Evolutionary conservation across 1,140 invertebrate genomes (phyloP).

Genomic region (Papilio helenus): DNA sequence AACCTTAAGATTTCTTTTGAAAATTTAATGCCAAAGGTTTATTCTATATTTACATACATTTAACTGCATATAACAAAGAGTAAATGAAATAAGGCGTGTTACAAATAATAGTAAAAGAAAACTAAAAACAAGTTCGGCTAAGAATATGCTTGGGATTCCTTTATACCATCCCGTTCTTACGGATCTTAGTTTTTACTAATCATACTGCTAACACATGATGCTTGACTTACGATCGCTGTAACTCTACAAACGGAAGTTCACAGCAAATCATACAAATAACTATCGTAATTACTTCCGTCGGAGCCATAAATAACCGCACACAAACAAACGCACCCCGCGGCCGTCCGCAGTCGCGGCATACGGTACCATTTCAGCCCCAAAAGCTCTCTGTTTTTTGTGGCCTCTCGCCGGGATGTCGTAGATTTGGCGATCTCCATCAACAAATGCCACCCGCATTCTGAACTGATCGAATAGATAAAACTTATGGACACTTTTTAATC

Average conservation of each 20-base stretch:
- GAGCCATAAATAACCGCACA: constrained; percentile 46
- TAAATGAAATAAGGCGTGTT: not conserved
- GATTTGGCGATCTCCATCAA: not conserved
- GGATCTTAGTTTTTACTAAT: not conserved
- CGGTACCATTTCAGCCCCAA: constrained; percentile 4
- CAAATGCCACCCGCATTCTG: constrained; percentile 17
- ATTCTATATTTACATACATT: not conserved
- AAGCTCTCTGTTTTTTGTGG: constrained; percentile 26
- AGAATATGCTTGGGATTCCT: not conserved
- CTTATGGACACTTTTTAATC: constrained; percentile 13
- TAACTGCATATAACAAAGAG: not conserved
- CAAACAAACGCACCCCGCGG: constrained; percentile 20
- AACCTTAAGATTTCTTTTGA: constrained; percentile 8
- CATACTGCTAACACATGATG: not conserved
- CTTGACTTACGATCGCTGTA: constrained; percentile 3
- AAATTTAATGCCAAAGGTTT: not conserved
- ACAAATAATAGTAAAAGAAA: not conserved
- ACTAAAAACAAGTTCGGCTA: no score
- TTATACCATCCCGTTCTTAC: not conserved
- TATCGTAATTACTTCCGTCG: constrained; percentile 47
- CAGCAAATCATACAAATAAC: constrained; percentile 50
- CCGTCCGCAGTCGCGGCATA: not conserved
- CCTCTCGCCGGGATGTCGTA: constrained; percentile 8
- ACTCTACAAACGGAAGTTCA: constrained; percentile 29
- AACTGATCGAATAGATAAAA: not conserved